Conservation (phyloP, 2,797 vertebrate genomes). For the Apodemus agrarius region DNA sequence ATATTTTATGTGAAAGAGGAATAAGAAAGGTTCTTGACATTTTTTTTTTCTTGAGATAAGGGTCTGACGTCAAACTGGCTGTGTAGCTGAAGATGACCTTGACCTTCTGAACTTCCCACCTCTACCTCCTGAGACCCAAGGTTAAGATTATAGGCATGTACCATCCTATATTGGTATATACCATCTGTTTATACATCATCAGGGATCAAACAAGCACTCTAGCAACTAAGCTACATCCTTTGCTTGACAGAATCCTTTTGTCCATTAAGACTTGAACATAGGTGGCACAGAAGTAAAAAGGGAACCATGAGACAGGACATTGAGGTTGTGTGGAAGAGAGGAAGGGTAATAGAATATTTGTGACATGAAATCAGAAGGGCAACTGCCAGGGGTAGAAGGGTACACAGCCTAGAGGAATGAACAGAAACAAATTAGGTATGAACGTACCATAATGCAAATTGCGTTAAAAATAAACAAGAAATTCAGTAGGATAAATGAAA, state of each 20-base stretch:
- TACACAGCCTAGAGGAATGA: not conserved
- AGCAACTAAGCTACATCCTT: not conserved
- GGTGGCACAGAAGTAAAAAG: not conserved
- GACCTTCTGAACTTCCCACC: not conserved
- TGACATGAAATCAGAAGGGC: not conserved
- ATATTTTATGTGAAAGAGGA: slow-evolving; percentile 26
- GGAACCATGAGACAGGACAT: not conserved
- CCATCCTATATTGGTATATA: no score
- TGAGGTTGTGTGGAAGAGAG: not conserved
- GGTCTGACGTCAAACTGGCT: not conserved
- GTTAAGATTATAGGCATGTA: not conserved
- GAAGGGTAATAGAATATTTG: not conserved
- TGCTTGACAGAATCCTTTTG: not conserved
- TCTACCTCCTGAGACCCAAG: not conserved
- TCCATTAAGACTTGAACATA: slow-evolving; percentile 25
- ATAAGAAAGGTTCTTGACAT: slow-evolving; percentile 28
- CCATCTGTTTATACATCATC: not conserved
- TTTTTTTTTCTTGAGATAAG: not conserved
- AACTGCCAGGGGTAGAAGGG: not conserved
- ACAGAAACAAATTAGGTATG: not conserved
- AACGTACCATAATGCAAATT: not conserved
- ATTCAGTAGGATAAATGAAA: not conserved
- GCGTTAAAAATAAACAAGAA: not conserved
- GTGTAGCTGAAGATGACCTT: not conserved
- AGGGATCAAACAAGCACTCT: not conserved